A percentile compares a stretch with the other conserved stretches of the same genome.
Evolutionary conservation across 2,888 invertebrate genomes (phyloP).

Genomic region (Asteroscopus sphinx): DNA sequence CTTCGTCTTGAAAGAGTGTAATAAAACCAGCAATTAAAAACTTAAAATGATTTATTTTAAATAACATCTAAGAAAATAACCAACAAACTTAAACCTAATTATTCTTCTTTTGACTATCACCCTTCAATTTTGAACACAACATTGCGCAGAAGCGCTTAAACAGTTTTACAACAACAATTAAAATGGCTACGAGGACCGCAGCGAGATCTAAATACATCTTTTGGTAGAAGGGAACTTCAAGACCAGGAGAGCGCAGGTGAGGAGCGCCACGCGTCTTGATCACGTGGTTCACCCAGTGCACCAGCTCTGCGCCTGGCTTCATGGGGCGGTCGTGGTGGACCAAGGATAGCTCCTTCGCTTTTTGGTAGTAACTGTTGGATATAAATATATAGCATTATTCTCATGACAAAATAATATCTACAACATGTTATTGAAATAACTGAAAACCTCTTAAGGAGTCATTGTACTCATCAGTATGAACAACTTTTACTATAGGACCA

Average conservation of each 20-base stretch:
- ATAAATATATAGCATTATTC: too few relatives aligned
- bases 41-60: background rate
- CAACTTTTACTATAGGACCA: too few relatives aligned
- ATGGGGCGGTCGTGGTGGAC: conserved; percentile 78
- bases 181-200: conserved; percentile 11
- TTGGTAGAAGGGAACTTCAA: conserved; percentile 57
- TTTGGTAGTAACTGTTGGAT: conserved; percentile 54
- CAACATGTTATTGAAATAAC: too few relatives aligned
- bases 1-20: too few relatives aligned
- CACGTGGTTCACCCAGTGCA: conserved; percentile 92
- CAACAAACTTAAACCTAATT: conserved; percentile 11
- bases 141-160: conserved; percentile 10
- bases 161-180: conserved; percentile 6
- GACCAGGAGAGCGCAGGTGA: conserved; percentile 69
- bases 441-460: too few relatives aligned
- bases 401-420: too few relatives aligned
- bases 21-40: background rate
- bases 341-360: conserved; percentile 51
- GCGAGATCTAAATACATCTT: conserved; percentile 65
- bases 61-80: background rate
- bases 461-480: too few relatives aligned
- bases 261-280: conserved; percentile 87
- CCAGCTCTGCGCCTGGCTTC: conserved; percentile 88
- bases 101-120: conserved; percentile 18
- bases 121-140: conserved; percentile 14